Evolutionary conservation across 2,113 vertebrate genomes (phyloP).

Genomic region (Chaetops frenatus): DNA sequence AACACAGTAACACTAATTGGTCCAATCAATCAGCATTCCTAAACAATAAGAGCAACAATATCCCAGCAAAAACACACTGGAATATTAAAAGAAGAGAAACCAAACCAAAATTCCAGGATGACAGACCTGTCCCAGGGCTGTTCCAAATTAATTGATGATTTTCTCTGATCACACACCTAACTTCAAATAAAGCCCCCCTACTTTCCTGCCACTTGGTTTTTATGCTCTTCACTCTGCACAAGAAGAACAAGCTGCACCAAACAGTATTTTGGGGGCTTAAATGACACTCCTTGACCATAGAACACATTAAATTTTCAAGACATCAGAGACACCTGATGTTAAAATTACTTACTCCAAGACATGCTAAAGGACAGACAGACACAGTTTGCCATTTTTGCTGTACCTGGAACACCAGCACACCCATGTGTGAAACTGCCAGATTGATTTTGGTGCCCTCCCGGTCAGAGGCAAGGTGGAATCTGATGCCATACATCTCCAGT

Average conservation of each 20-base stretch:
- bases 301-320: not conserved
- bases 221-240: not conserved
- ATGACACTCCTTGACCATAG: not conserved
- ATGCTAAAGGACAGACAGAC: not conserved
- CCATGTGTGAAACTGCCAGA: constrained; percentile 90
- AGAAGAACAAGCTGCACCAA: not conserved
- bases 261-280: not conserved
- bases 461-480: constrained; percentile 89
- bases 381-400: rapidly evolving
- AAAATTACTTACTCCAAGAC: not conserved
- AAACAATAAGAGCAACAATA: rapidly evolving
- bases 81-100: not conserved
- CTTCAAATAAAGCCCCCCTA: not conserved
- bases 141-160: not conserved
- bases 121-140: not conserved
- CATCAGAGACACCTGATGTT: not conserved
- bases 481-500: constrained; percentile 94
- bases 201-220: not conserved
- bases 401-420: constrained; percentile 96
- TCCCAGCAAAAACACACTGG: not conserved
- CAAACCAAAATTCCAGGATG: not conserved
- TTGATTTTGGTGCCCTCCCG: constrained; percentile 92
- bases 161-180: not conserved
- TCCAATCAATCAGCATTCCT: not conserved
- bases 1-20: not conserved